Conservation (phyloP, 2,888 invertebrate genomes). For the Terebella lapidaria region DNA sequence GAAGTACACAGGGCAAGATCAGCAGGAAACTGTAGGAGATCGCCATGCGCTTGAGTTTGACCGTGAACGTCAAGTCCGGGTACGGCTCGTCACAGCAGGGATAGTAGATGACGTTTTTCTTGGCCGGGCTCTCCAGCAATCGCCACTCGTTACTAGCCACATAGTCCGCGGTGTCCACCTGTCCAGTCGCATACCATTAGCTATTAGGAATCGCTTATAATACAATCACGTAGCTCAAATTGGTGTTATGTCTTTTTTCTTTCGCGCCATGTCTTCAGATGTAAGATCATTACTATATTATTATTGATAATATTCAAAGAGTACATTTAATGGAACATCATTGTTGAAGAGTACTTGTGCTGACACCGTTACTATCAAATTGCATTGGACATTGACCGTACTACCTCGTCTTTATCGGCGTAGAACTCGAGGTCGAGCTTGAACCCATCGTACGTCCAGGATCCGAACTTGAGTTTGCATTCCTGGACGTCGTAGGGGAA, state of each 20-base stretch:
- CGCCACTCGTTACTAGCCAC: slow-evolving; percentile 51
- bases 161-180: slow-evolving; percentile 37
- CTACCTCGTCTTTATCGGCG: slow-evolving; percentile 13
- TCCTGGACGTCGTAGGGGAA: slow-evolving; percentile 52
- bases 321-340: no score
- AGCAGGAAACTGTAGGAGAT: slow-evolving; percentile 48
- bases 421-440: slow-evolving; percentile 25
- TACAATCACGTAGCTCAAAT: no score
- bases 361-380: no score
- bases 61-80: slow-evolving; percentile 46
- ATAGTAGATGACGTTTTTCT: slow-evolving; percentile 37
- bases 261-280: no score
- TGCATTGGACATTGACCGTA: no score
- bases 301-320: no score
- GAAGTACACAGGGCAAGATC: slow-evolving; percentile 53
- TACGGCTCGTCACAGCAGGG: slow-evolving; percentile 46
- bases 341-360: no score
- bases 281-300: neutral
- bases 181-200: neutral
- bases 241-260: no score
- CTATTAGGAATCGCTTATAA: no score
- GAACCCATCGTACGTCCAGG: slow-evolving; percentile 50
- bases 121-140: slow-evolving; percentile 39
- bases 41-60: slow-evolving; percentile 22
- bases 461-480: slow-evolving; percentile 52